These are phyloP conservation scores for Scarus forsteni DNA, from an alignment of 2,797 vertebrate genomes.

Conservation along the genomic window DNA sequence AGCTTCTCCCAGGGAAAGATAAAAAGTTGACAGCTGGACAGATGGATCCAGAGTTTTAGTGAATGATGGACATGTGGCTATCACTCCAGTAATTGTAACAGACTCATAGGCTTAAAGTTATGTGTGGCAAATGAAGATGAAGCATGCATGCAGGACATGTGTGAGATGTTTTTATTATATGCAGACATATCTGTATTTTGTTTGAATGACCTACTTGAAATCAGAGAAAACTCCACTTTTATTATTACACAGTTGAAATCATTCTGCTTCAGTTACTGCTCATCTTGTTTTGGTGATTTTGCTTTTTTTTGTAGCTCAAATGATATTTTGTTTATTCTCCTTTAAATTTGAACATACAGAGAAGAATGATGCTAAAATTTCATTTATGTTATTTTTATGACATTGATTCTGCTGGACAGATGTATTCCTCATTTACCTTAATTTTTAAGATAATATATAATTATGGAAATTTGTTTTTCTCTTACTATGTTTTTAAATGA, in stretches of 20 bases:
- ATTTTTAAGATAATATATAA: conserved; percentile 81
- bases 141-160: conserved; percentile 99
- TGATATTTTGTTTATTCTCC: conserved; percentile 75
- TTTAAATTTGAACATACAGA: conserved; percentile 70
- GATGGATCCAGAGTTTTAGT: conserved; percentile 45
- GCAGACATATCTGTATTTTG: conserved; percentile 86
- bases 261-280: conserved; percentile 56
- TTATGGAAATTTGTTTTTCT: conserved; percentile 83
- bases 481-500: conserved; percentile 66
- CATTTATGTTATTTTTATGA: conserved; percentile 83
- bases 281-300: conserved; percentile 70
- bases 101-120: conserved; percentile 46
- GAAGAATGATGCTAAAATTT: conserved; percentile 69
- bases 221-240: conserved; percentile 74
- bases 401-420: conserved; percentile 95
- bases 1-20: conserved; percentile 41
- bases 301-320: conserved; percentile 63
- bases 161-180: conserved; percentile 93
- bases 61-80: conserved; percentile 37
- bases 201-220: conserved; percentile 88
- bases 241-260: conserved; percentile 50
- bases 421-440: conserved; percentile 86
- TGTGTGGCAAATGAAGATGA: conserved; percentile 77
- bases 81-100: conserved; percentile 53
- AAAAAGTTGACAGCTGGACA: conserved; percentile 45